Evolutionary conservation across 2,797 vertebrate species (phyloP).

Genomic region (Catamblyrhynchus diadema): DNA sequence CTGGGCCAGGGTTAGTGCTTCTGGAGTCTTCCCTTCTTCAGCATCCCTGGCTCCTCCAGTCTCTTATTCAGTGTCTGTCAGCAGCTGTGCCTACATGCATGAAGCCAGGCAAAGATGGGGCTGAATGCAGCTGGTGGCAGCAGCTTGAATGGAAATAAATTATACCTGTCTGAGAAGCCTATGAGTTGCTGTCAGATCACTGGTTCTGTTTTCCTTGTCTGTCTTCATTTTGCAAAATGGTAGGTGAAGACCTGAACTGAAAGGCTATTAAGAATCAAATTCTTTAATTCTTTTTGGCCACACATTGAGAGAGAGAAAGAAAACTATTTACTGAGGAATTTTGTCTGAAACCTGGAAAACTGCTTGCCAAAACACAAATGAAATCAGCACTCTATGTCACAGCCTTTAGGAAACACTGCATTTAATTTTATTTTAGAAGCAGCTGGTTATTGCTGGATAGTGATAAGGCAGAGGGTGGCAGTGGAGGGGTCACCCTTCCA

Average conservation of each 20-base stretch:
- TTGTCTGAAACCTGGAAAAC: not conserved
- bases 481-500: not conserved
- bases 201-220: not conserved
- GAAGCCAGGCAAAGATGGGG: not conserved
- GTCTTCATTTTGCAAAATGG: constrained; percentile 3
- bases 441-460: not conserved
- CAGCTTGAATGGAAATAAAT: not conserved
- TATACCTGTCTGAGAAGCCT: not conserved
- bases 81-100: not conserved
- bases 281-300: not conserved
- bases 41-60: not conserved
- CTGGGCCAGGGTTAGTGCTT: not conserved
- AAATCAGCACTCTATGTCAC: not conserved
- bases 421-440: constrained; percentile 5
- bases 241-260: constrained; percentile 1
- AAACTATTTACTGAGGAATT: constrained; percentile 26
- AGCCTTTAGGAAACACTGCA: not conserved
- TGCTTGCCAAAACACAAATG: constrained; percentile 5
- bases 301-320: not conserved
- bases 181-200: not conserved
- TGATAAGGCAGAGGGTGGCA: not conserved
- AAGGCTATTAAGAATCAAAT: not conserved
- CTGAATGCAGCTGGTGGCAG: not conserved
- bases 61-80: fast-evolving
- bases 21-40: not conserved